These are phyloP conservation scores for Papilio gigon DNA, from an alignment of 2,888 invertebrate genomes.

Conservation along the genomic window DNA sequence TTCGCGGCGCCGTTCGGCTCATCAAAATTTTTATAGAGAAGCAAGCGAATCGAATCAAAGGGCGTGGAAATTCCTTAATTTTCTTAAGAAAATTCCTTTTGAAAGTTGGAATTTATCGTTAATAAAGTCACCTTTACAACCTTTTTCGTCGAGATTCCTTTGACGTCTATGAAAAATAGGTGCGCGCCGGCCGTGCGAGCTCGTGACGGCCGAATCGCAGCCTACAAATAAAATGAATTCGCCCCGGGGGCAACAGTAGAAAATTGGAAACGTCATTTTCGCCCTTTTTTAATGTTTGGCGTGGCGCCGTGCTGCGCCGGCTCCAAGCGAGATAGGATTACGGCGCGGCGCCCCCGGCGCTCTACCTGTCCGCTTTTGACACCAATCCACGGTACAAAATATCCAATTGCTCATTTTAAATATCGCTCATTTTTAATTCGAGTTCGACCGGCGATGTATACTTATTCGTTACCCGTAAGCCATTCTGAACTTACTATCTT, in stretches of 20 bases:
- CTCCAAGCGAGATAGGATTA: slow-evolving; percentile 68
- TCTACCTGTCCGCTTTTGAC: slow-evolving; percentile 67
- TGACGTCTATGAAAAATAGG: slow-evolving; percentile 70
- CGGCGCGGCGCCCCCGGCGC: slow-evolving; percentile 56
- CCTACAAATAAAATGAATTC: slow-evolving; percentile 80
- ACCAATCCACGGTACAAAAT: slow-evolving; percentile 67
- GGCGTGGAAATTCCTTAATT: slow-evolving; percentile 71
- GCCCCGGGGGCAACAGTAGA: slow-evolving; percentile 79
- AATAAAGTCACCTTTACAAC: slow-evolving; percentile 63
- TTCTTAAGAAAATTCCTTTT: slow-evolving; percentile 70
- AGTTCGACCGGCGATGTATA: not conserved
- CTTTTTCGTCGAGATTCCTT: slow-evolving; percentile 66
- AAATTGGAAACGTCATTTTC: slow-evolving; percentile 84
- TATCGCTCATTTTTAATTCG: slow-evolving; percentile 45
- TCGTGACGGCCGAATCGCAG: slow-evolving; percentile 75
- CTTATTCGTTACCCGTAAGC: not conserved
- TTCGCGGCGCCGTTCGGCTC: slow-evolving; percentile 57
- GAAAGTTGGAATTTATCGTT: slow-evolving; percentile 44
- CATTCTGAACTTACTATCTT: not conserved
- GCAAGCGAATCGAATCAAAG: slow-evolving; percentile 63
- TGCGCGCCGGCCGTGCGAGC: slow-evolving; percentile 44
- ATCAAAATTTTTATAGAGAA: slow-evolving; percentile 61
- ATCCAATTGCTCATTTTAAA: slow-evolving; percentile 67
- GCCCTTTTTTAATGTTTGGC: slow-evolving; percentile 82
- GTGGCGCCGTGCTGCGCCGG: slow-evolving; percentile 56